Evolutionary conservation across 1,140 invertebrate species (phyloP), one percentile per base, ranked within the genome.

Genomic region (Calephelis virginiensis): DNA sequence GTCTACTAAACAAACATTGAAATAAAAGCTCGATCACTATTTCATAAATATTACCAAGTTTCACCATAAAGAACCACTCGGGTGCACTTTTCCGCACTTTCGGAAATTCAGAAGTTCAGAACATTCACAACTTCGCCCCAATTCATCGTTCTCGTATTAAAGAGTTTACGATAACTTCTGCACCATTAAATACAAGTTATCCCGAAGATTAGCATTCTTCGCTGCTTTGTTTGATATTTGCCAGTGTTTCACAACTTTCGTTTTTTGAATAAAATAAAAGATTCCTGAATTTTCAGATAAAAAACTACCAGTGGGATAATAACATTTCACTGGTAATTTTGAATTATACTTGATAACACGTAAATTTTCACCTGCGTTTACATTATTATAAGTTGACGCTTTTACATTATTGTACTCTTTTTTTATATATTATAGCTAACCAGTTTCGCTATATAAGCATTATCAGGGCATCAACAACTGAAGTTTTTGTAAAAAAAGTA

Each of bases 101-200:
- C 28, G 37, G 56, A 59, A 59, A 38, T 59, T 59, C 56, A 7
- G 56, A 59, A 59, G 17, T 59, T 59, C 28, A 7, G 56, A 59
- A 59, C 56, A 37, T 59, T 59, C 56, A 59, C 56, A 40, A 59
- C 56, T 59, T 59, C 37, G 56, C 8, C 56, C 56, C 56, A 59
- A 59, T 59, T 59, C 56, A 59, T 59, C 56, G 56, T 59, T 59
- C 56, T 59, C 28, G 56, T 59, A 59, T 59, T 59, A 59, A 59
- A 59, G 56, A 59, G 56, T 37, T 59, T 59, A 59, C 28, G 56
- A 59, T 59, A 59, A 59, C 56, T 59, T 59, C 56, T 59, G 28
- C 11, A 28, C 37, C 56, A 59, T 59, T 59, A 59, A 59, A 59
- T 59, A 59, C 37, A 59, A 59, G 56, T 59, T 59, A 59, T 59